Evolutionary conservation across 2,113 vertebrate genomes (phyloP).

Genomic region (Candoia aspera): DNA sequence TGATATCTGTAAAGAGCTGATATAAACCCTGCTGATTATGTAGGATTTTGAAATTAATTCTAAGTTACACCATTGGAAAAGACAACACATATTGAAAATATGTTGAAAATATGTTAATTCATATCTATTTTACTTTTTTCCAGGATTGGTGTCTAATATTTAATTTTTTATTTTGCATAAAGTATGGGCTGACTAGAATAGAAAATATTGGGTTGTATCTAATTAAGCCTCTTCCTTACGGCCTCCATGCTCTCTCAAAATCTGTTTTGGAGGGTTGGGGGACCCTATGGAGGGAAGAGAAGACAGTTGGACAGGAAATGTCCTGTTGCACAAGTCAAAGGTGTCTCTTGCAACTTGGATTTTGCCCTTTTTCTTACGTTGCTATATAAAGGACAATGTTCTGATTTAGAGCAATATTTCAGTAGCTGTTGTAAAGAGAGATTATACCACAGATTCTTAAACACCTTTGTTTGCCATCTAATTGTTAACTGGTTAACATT

Average conservation of each 20-base stretch:
- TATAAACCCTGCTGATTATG: not conserved
- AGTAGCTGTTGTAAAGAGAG: constrained; percentile 61
- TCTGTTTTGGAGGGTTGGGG: not conserved
- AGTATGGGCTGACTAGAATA: constrained; percentile 65
- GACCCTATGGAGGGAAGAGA: not conserved
- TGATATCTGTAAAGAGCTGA: not conserved
- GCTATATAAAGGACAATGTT: not conserved
- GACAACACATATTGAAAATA: constrained; percentile 36
- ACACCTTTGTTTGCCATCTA: constrained; percentile 60
- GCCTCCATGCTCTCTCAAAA: not conserved
- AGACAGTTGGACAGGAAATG: not conserved
- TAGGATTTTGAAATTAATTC: constrained; percentile 13
- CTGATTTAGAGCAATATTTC: constrained; percentile 61
- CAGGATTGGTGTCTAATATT: constrained; percentile 57
- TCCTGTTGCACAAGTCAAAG: not conserved
- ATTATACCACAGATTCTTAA: constrained; percentile 51
- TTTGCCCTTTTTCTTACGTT: constrained; percentile 11
- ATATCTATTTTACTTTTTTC: constrained; percentile 43
- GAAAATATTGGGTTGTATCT: constrained; percentile 23
- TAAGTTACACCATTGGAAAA: not conserved
- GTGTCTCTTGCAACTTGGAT: not conserved
- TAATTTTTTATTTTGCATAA: constrained; percentile 48
- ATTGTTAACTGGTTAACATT: not conserved
- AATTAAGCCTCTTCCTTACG: not conserved
- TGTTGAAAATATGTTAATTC: constrained; percentile 47